Conservation (phyloP, 2,888 invertebrate species). For the Ferdinandea cuprea region DNA sequence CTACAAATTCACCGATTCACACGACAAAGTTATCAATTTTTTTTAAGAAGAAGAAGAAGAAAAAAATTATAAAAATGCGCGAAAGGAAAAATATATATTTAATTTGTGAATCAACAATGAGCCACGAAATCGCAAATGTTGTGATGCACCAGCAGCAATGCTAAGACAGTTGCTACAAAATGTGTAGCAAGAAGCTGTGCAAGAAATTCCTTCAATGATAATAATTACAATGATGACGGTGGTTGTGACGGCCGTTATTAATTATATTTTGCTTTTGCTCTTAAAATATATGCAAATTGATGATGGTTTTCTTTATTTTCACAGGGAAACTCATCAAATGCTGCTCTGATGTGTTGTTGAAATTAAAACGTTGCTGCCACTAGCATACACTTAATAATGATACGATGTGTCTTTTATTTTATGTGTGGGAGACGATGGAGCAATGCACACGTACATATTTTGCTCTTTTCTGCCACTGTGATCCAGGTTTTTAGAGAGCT, state of each 20-base stretch:
- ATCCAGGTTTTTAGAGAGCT: no score
- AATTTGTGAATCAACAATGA: conserved; percentile 15
- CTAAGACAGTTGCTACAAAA: not conserved
- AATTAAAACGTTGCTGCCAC: not conserved
- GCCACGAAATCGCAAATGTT: not conserved
- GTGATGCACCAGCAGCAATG: not conserved
- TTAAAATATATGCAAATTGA: conserved; percentile 19
- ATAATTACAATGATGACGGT: conserved; percentile 8
- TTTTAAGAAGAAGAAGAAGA: not conserved
- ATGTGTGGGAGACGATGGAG: not conserved
- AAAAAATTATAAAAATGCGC: not conserved
- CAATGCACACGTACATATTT: no score
- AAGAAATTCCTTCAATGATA: not conserved
- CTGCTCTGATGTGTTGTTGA: not conserved
- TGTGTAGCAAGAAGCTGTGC: no score
- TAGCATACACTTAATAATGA: not conserved
- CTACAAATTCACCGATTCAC: not conserved
- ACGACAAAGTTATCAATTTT: conserved; percentile 12
- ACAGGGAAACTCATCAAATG: not conserved
- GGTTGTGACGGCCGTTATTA: conserved; percentile 23
- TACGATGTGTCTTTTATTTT: not conserved
- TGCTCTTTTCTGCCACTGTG: not conserved
- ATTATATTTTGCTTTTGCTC: conserved; percentile 4
- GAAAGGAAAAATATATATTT: conserved; percentile 8
- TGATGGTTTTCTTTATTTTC: not conserved